Evolutionary conservation across 2,888 invertebrate genomes (phyloP).

Genomic region (Geotrupes spiniger): DNA sequence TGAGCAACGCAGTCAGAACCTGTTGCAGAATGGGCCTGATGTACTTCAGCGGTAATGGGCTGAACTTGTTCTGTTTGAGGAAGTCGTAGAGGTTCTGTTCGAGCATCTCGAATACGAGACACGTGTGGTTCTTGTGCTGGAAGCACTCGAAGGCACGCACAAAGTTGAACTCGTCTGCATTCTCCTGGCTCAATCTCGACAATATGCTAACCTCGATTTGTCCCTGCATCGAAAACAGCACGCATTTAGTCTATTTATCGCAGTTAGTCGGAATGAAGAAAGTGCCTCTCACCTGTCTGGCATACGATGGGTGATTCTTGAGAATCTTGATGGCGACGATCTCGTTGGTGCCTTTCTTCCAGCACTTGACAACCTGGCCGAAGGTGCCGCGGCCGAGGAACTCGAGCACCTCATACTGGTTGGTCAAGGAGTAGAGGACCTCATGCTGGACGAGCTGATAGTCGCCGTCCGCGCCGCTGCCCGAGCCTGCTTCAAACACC

Average conservation of each 20-base stretch:
- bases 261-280: background rate
- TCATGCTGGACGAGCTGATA: slow-evolving; percentile 99
- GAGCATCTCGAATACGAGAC: slow-evolving; percentile 99
- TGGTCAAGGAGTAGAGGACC: slow-evolving; percentile 94
- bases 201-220: slow-evolving; percentile 99
- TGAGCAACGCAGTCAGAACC: slow-evolving; percentile 83
- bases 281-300: slow-evolving; percentile 67
- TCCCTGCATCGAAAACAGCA: slow-evolving; percentile 54
- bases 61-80: slow-evolving; percentile 99
- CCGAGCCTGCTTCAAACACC: slow-evolving; percentile 59
- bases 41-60: slow-evolving; percentile 95
- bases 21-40: slow-evolving; percentile 99
- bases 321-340: slow-evolving; percentile 99
- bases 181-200: slow-evolving; percentile 91
- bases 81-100: slow-evolving; percentile 99
- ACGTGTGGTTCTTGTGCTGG: slow-evolving; percentile 99
- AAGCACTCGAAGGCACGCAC: slow-evolving; percentile 99
- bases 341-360: slow-evolving; percentile 99
- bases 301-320: slow-evolving; percentile 99
- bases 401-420: slow-evolving; percentile 95
- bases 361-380: slow-evolving; percentile 99
- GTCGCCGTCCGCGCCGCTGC: slow-evolving; percentile 91
- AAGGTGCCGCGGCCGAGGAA: slow-evolving; percentile 99
- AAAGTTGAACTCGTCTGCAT: slow-evolving; percentile 99
- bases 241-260: background rate